Evolutionary conservation across 1,140 invertebrate genomes (phyloP), one percentile per base, ranked within the genome.

Genomic region (Solenopsis invicta): DNA sequence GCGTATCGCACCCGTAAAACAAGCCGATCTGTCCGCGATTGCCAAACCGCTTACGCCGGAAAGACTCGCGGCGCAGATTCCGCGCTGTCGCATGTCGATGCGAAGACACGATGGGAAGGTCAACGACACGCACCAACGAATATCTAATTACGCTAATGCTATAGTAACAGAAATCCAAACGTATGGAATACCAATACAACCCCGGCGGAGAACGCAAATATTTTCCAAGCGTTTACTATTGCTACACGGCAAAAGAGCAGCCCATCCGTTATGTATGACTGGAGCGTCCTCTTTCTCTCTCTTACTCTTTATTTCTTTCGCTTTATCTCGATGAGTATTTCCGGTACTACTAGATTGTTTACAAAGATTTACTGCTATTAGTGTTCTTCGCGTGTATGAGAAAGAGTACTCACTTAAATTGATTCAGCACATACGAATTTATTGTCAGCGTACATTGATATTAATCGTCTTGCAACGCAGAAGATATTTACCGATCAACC

Each of bases 81-180:
- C 8, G 2, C 2, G 24, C 54, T 61, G 50, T 81, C 10, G 41
- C 13, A 37, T 13, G 13, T 9, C 48, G 21, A n/a, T 6, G 24
- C 54, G 41, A 62, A 62, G 13, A 48, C 12, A 24, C 18, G 4
- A 16, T 9, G 80, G 66, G 10, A 75, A 48, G 54, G 80, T 84
- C 54, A 75, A 74, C 54, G 66, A 41, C 24, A 74, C 67, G 67
- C 37, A 16, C 21, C 66, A 41, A 41, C 41, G 29, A 72, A 75
- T 74, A 84, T 84, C 80, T 75, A 84, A 84, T 84, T 84, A 84
- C 69, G 80, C 69, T 75, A 75, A 82, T 74, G 29, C 54, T 21
- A 48, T 45, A 18, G 37, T 82, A 69, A 34, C n/a, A 37, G 13
- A 82, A 82, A 48, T 6, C 29, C 4, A 1, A 21, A 13, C 12